Evolutionary conservation across 2,888 invertebrate species (phyloP), one percentile per base, ranked within the genome.

Genomic region (Dasypolia templi): DNA sequence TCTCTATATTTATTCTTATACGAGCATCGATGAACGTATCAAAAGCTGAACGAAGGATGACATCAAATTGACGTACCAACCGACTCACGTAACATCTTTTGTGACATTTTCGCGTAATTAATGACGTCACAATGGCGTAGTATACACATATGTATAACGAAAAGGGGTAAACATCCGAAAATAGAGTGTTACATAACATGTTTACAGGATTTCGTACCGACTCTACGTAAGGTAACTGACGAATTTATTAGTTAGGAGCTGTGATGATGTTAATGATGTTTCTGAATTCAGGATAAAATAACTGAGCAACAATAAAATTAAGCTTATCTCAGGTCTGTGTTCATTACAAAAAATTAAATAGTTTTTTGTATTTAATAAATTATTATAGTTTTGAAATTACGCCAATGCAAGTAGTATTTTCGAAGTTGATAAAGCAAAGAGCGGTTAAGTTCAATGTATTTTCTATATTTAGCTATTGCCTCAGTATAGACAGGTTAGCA

Each of bases 141-240:
- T 46, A 46, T 4, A 39, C 9, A n/a, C n/a, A n/a, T n/a, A n/a
- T n/a, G 14, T 56, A 56, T n/a, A 61, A 32, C 42, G 26, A 42
- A 61, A 55, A 69, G 19, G 49, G 56, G 29, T 63, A 35, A 51
- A 59, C 17, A 39, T 70, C 76, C 58, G 29, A 55, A 70, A 76
- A 81, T 79, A 67, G 62, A 46, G 42, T 49, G 81, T 59, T 35
- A 49, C 46, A 46, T 53, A 56, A 58, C 62, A 49, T 53, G 70
- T 63, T 66, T 58, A 49, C 6, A 22, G n/a, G 49, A 3, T 32
- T 63, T 78, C 19, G 32, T 49, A 26, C 3, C 29, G 14, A 29
- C 32, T 49, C 35, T 29, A 17, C 26, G n/a, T n/a, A n/a, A 39
- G 14, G 19, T 61, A 12, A 68, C 26, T n/a, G 2, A 39, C 39